These are phyloP conservation scores for Drosophila willistoni DNA, from an alignment of 1,140 invertebrate species.

Conservation along the genomic window DNA sequence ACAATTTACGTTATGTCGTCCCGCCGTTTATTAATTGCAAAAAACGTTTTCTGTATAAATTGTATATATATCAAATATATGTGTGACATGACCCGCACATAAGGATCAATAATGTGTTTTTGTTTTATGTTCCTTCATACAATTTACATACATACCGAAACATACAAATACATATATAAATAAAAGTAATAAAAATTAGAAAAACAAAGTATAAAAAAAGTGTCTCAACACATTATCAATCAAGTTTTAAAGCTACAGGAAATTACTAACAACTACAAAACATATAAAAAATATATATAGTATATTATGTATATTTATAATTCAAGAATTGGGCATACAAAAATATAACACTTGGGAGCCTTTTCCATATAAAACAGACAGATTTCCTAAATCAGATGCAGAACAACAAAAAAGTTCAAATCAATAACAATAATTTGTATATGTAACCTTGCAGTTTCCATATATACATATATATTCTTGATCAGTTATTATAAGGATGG, in stretches of 20 bases:
- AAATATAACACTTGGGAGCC: conserved; percentile 17
- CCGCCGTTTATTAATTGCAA: conserved; percentile 70
- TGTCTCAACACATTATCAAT: conserved; percentile 60
- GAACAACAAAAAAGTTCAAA: background rate
- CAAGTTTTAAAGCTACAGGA: conserved; percentile 64
- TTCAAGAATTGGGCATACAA: conserved; percentile 64
- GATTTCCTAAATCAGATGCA: background rate
- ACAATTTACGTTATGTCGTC: conserved; percentile 65
- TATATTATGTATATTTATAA: too few relatives aligned
- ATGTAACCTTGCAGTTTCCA: background rate
- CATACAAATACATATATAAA: conserved; percentile 35
- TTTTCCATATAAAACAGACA: background rate
- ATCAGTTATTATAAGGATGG: background rate
- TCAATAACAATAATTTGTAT: background rate
- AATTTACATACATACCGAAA: conserved; percentile 32
- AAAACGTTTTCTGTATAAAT: conserved; percentile 70
- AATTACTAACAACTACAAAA: conserved; percentile 75
- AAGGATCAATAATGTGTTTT: conserved; percentile 21
- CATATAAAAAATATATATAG: conserved; percentile 73
- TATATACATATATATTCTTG: background rate
- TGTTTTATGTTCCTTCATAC: conserved; percentile 31
- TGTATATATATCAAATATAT: conserved; percentile 77
- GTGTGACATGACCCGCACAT: conserved; percentile 14
- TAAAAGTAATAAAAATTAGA: conserved; percentile 50
- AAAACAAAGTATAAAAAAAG: conserved; percentile 74